phyloP scores from a whole-genome alignment of 2,888 invertebrate genomes.

The Crematogaster levior region DNA sequence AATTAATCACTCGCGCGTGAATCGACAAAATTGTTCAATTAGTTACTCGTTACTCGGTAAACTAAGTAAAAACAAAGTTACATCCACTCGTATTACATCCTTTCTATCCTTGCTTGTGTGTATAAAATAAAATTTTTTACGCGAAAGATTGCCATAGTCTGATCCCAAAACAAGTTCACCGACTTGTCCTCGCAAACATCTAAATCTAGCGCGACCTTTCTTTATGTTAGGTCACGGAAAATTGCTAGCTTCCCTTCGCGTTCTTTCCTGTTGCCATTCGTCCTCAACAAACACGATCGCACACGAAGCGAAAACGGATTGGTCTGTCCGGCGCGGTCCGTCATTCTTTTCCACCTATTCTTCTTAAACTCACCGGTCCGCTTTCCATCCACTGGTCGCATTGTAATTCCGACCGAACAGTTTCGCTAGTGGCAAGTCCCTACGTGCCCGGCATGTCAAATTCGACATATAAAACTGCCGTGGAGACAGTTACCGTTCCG shows the following conservation, averaged over 20 bases:
- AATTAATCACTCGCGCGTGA: slow-evolving; percentile 2
- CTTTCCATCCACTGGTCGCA: slow-evolving; percentile 75
- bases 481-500: slow-evolving; percentile 82
- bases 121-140: neutral
- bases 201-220: neutral
- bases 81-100: neutral
- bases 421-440: slow-evolving; percentile 84
- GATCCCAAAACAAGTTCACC: neutral
- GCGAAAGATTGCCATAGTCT: neutral
- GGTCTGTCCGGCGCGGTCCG: slow-evolving; percentile 39
- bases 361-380: slow-evolving; percentile 61
- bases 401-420: slow-evolving; percentile 84
- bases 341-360: slow-evolving; percentile 62
- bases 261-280: slow-evolving; percentile 14
- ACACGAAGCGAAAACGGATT: slow-evolving; percentile 51
- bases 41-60: slow-evolving; percentile 9
- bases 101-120: neutral
- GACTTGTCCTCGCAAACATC: neutral
- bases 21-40: slow-evolving; percentile 23
- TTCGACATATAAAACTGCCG: slow-evolving; percentile 84
- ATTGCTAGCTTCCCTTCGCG: slow-evolving; percentile 25
- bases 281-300: slow-evolving; percentile 52
- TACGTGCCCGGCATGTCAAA: slow-evolving; percentile 85
- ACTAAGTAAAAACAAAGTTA: slow-evolving; percentile 9
- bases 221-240: neutral